phyloP scores from a whole-genome alignment of 2,113 vertebrate species.

The Crotalus helleri region DNA sequence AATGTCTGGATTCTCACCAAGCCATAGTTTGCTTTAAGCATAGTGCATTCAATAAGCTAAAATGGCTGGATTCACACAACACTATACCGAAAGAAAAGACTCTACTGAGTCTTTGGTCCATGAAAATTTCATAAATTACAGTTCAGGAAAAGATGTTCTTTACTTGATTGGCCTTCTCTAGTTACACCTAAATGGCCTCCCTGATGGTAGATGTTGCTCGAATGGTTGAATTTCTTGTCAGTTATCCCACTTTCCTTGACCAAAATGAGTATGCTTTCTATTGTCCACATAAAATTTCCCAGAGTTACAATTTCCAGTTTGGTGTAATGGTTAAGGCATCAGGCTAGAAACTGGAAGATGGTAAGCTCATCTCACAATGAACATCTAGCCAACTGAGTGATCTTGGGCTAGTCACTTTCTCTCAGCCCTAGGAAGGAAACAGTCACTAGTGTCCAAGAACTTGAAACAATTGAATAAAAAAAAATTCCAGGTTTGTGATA shows the following conservation, averaged over 20 bases:
- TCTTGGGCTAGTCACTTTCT: not conserved
- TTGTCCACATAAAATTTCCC: not conserved
- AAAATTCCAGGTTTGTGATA: not conserved
- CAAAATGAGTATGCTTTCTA: not conserved
- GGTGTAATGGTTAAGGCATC: not conserved
- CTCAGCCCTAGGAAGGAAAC: not conserved
- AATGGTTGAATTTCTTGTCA: not conserved
- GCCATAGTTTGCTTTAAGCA: not conserved
- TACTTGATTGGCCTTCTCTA: not conserved
- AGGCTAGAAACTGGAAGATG: not conserved
- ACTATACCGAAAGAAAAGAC: not conserved
- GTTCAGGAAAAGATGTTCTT: not conserved
- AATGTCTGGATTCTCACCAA: not conserved
- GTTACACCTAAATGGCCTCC: too few species aligned
- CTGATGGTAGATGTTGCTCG: not conserved
- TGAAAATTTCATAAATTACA: not conserved
- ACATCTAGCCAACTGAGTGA: not conserved
- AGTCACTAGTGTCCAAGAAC: not conserved
- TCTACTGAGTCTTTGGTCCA: not conserved
- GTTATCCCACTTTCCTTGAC: not conserved
- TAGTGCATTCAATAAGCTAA: not conserved
- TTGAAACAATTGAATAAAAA: not conserved
- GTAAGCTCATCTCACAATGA: not conserved
- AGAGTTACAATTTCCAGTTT: not conserved
- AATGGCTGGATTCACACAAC: not conserved